Evolutionary conservation across 1,140 invertebrate genomes (phyloP).

Genomic region (Dendrolimus punctatus): DNA sequence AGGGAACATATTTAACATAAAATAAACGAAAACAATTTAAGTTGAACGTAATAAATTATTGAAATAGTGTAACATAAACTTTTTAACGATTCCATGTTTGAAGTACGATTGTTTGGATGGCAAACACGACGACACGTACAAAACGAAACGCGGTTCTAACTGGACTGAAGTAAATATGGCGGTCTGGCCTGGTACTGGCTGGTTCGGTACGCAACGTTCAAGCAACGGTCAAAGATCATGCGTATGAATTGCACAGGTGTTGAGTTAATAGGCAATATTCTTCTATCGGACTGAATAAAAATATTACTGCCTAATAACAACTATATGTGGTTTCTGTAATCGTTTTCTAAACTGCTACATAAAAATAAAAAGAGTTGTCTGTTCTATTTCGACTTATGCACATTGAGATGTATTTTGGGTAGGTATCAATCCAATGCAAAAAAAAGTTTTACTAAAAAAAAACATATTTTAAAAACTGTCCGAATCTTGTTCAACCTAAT

Average conservation of each 20-base stretch:
- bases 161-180: conserved; percentile 56
- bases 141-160: conserved; percentile 33
- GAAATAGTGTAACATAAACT: conserved; percentile 19
- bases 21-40: conserved; percentile 6
- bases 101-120: conserved; percentile 32
- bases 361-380: no score
- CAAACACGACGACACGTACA: conserved; percentile 23
- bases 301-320: no score
- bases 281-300: no score
- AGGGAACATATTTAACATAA: conserved; percentile 4
- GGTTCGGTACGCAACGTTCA: conserved; percentile 12
- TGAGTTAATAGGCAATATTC: conserved; percentile 6
- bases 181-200: conserved; percentile 17
- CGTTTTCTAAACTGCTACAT: no score
- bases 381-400: no score
- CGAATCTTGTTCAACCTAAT: no score
- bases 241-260: conserved; percentile 39
- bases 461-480: no score
- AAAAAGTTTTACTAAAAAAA: no score
- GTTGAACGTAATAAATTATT: conserved; percentile 8
- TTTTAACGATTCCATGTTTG: conserved; percentile 21
- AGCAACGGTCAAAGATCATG: conserved; percentile 50
- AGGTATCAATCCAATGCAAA: no score
- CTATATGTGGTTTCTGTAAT: no score
- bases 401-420: no score